Conservation (phyloP, 2,113 vertebrate genomes). For the Piprites chloris region DNA sequence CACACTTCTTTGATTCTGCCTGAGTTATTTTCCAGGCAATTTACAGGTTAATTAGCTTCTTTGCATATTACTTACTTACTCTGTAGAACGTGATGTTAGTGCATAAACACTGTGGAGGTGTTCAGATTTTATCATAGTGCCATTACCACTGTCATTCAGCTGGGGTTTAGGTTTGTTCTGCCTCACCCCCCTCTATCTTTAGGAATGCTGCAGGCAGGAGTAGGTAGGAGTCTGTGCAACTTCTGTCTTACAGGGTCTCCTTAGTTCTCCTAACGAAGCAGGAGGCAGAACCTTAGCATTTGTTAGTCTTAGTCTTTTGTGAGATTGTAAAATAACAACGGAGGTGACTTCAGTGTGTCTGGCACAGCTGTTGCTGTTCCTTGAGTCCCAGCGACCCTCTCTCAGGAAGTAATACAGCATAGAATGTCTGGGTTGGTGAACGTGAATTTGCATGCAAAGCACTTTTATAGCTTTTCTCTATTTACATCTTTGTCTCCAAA, state of each 20-base stretch:
- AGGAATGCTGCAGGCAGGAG: background rate
- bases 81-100: background rate
- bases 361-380: background rate
- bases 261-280: background rate
- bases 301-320: background rate
- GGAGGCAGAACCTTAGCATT: background rate
- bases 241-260: background rate
- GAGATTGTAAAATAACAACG: background rate
- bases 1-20: background rate
- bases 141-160: background rate
- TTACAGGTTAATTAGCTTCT: background rate
- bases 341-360: background rate
- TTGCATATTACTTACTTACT: background rate
- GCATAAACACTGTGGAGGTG: background rate
- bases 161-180: background rate
- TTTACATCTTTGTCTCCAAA: background rate
- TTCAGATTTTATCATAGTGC: background rate
- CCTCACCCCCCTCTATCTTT: background rate
- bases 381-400: background rate
- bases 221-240: background rate
- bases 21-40: background rate
- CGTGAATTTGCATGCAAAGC: background rate
- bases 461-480: background rate
- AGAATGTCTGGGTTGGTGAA: background rate
- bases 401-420: background rate